These are phyloP conservation scores for Drosophila miranda DNA, from an alignment of 1,140 invertebrate genomes.

Conservation along the genomic window DNA sequence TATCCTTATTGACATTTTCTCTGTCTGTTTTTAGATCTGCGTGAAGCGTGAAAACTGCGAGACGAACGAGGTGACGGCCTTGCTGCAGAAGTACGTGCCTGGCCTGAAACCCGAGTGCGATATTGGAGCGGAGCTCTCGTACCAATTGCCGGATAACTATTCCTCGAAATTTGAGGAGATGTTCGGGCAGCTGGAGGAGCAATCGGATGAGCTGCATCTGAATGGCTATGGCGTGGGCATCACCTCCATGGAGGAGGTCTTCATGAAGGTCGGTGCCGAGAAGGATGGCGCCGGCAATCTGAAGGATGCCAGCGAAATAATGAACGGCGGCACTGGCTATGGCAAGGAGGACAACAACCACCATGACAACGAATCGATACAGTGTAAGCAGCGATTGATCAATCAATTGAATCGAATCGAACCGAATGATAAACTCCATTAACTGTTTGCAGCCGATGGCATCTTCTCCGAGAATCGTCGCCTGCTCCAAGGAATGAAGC, in stretches of 20 bases:
- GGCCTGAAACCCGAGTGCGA: constrained; percentile 65
- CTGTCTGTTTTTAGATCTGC: constrained; percentile 53
- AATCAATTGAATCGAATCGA: constrained; percentile 16
- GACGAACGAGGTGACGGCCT: constrained; percentile 52
- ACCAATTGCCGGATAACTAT: constrained; percentile 63
- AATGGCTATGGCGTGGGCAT: constrained; percentile 95
- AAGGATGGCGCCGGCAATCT: constrained; percentile 34
- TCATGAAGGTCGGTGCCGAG: constrained; percentile 84
- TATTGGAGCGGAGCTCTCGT: constrained; percentile 74
- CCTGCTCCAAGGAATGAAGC: constrained; percentile 47
- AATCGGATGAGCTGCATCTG: constrained; percentile 79
- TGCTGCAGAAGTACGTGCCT: constrained; percentile 69
- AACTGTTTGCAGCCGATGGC: constrained; percentile 61
- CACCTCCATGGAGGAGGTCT: constrained; percentile 96
- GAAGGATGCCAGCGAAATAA: constrained; percentile 38
- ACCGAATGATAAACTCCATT: constrained; percentile 47
- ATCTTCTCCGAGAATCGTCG: constrained; percentile 53
- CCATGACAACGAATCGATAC: constrained; percentile 49
- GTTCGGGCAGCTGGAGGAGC: constrained; percentile 64
- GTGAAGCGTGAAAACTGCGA: constrained; percentile 70
- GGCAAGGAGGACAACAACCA: constrained; percentile 33
- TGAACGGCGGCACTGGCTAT: constrained; percentile 45
- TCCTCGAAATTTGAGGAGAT: constrained; percentile 66
- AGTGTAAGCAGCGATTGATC: constrained; percentile 63
- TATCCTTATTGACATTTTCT: neutral